These are phyloP conservation scores for Hydrozoanthus gracilis DNA, from an alignment of 92 coral and sea anemone species.

Conservation along the genomic window DNA sequence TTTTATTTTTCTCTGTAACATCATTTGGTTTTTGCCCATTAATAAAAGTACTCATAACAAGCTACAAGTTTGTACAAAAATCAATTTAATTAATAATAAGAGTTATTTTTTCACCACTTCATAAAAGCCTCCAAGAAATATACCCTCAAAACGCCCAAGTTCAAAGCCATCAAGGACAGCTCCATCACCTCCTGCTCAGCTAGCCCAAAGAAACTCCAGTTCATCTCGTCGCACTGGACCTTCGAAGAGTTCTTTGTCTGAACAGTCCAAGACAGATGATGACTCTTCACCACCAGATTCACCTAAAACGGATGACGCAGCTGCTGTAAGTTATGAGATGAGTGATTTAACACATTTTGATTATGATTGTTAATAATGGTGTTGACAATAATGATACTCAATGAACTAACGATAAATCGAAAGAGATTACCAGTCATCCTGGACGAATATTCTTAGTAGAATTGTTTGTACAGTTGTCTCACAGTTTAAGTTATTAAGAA, in stretches of 20 bases:
- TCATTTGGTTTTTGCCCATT: too few species aligned
- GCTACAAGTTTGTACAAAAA: too few species aligned
- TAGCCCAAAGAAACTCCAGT: constrained; percentile 8
- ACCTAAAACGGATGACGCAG: constrained; percentile 9
- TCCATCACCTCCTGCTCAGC: constrained; percentile 12
- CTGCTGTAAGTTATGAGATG: neutral
- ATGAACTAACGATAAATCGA: neutral
- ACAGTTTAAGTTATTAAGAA: too few species aligned
- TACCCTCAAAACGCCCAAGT: constrained; percentile 15
- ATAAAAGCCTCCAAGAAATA: constrained; percentile 9
- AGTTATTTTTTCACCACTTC: neutral
- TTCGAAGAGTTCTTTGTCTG: neutral
- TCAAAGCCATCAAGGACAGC: constrained; percentile 4
- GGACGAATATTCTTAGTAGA: too few species aligned
- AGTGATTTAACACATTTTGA: too few species aligned
- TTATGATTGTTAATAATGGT: neutral
- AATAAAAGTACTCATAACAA: too few species aligned
- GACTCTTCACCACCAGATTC: constrained; percentile 39
- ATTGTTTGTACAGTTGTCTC: too few species aligned
- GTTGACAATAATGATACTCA: neutral
- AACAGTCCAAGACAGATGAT: constrained; percentile 1
- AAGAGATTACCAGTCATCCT: too few species aligned
- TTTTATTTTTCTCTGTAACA: too few species aligned
- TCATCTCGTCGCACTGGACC: neutral
- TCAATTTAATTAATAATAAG: neutral